Evolutionary conservation across 2,113 vertebrate genomes (phyloP), one percentile per base, ranked within the genome.

Genomic region (Lampris megalopsis): DNA sequence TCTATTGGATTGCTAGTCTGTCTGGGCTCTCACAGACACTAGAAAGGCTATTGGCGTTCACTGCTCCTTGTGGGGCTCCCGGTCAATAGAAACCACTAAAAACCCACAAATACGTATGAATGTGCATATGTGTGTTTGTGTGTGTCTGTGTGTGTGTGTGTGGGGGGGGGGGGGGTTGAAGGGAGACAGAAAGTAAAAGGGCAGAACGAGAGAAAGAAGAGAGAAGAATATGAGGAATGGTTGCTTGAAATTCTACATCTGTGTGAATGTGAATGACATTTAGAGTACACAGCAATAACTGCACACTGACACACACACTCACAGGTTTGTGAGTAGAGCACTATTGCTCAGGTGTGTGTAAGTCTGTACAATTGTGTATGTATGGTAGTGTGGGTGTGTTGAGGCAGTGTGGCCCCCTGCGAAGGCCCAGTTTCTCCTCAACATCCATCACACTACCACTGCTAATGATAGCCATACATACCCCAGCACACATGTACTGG

Each of bases 71-170:
- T 53, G 72, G 88, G 78, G 67, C 67, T 85, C 69, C 3, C 5
- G 86, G 84, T 92, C 90, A 71, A 92, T 91, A 89, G 68, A 63
- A 86, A 82, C 73, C 91, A 85, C 74, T 89, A 77, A 81, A 89
- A 86, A 75, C 61, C 60, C 68, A 59, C 63, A 64, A 75, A 77
- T 72, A 60, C 40, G 57, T 50, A 65, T 62, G 79, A 43, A 11
- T 62, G 63, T 77, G 74, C 24, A 24, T 24, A 60, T 43, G 57
- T 50, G 68, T 62, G 79, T 62, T 10, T 62, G 63, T 77, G 74
- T 9, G 45, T 77, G 63, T 68, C 24, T 76, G 58, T 52, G 57
- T 37, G 37, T 63, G 59, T 62, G 13, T 37, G 35, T 65, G 38
- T 43, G 36, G 45, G 9, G 42, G 9, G 54, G 37, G n/a, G 41